Base-by-base conservation (phyloP, 2,797 vertebrate species). In the Euthynnus affinis region DNA sequence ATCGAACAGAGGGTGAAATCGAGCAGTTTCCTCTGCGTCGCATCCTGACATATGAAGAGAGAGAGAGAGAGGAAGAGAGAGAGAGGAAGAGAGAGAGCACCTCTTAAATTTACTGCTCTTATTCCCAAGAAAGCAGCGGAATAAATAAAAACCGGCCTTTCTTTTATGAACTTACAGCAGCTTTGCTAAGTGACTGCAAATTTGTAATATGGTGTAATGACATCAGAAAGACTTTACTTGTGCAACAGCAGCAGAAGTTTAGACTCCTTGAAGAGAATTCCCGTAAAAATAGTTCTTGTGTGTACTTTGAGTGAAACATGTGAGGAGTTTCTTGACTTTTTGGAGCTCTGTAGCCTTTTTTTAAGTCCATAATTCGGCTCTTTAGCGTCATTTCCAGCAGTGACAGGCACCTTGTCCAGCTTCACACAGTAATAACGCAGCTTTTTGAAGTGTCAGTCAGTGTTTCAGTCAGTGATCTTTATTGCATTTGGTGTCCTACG, bases 11-110 rank as follows among this genome's bases (percentile, higher is more conserved):
- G 93, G 90, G 93, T 88, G 92, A 91, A 92, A 83, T 78, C 64
- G 80, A 91, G 90, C 83, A 61, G 84, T 90, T 91, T 78, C 81
- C 79, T 91, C 83, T 74, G 83, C 63, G 90, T 88, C 78, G 88
- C 90, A 71, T 87, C 64, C 80, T 74, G 91, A 92, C 94, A 93
- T 94, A 93, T 92, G 92, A 95, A 81, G 81, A 92, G 82, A 75
- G 60, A n/a, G n/a, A n/a, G n/a, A n/a, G n/a, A n/a, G n/a, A n/a
- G n/a, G n/a, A n/a, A n/a, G n/a, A n/a, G n/a, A n/a, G n/a, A n/a
- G n/a, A n/a, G n/a, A n/a, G n/a, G n/a, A n/a, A n/a, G n/a, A n/a
- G n/a, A n/a, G 81, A 92, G 82, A 75, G 60, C 57, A 82, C 71
- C 66, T 78, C 79, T 64, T 58, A 67, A 2, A 61, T 66, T 55